Percentiles rank a stretch among this genome's conserved stretches.
Conservation (phyloP, 2,888 invertebrate genomes). For the Zele albiditarsus region DNA sequence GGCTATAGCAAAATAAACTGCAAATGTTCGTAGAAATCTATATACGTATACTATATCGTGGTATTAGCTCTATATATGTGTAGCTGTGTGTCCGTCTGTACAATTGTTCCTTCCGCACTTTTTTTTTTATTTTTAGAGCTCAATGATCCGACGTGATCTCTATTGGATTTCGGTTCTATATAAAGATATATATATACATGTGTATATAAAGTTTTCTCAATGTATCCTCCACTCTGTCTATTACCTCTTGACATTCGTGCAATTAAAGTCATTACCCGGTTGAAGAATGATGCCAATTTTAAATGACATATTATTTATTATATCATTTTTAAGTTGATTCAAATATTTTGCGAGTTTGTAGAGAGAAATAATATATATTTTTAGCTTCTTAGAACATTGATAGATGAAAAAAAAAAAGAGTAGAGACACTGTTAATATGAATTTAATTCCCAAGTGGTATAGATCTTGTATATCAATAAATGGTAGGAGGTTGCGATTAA, state of each 20-base stretch:
- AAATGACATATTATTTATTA: neutral
- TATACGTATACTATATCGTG: neutral
- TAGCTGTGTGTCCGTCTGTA: constrained; percentile 11
- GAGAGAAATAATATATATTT: too few species aligned
- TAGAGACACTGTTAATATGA: too few species aligned
- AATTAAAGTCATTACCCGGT: neutral
- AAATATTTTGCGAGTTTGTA: too few species aligned
- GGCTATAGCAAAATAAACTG: constrained; percentile 34
- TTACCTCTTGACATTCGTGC: neutral
- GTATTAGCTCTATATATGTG: neutral
- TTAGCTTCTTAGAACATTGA: too few species aligned
- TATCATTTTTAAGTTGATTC: neutral
- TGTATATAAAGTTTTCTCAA: neutral
- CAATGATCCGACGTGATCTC: constrained; percentile 28
- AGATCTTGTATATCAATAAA: too few species aligned
- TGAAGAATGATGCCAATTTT: neutral
- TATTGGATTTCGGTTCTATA: constrained; percentile 16
- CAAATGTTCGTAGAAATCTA: constrained; percentile 11
- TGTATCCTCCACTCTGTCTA: neutral
- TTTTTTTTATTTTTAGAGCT: constrained; percentile 24
- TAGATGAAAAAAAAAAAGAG: too few species aligned
- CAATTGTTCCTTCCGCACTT: neutral
- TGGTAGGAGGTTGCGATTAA: too few species aligned
- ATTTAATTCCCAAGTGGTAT: too few species aligned
- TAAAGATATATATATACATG: neutral